Percentiles rank a stretch among this genome's conserved stretches.
Evolutionary conservation across 2,113 vertebrate species (phyloP).

Genomic region (Struthio camelus): DNA sequence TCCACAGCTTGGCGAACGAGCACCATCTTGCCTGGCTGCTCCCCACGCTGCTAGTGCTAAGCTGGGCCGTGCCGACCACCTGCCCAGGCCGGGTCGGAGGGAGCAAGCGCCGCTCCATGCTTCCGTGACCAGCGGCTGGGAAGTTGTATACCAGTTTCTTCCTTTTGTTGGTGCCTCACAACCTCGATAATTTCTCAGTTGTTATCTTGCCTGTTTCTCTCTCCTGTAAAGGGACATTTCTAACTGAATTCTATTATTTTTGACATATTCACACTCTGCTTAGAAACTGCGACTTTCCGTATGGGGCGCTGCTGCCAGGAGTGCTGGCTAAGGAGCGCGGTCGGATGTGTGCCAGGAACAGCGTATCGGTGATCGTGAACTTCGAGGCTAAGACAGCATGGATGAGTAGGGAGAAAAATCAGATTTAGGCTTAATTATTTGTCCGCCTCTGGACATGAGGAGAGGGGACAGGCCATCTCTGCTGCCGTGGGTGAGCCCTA

Average conservation of each 20-base stretch:
- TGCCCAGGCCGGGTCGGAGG: neutral
- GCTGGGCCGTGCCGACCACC: neutral
- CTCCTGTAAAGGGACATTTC: neutral
- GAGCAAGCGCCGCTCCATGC: neutral
- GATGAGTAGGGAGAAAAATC: too few relatives aligned
- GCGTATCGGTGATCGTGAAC: too few relatives aligned
- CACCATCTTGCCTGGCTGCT: neutral
- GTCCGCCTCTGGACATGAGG: rapidly evolving
- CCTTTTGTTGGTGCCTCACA: neutral
- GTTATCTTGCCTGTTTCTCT: neutral
- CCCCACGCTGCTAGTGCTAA: neutral
- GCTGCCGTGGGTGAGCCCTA: neutral
- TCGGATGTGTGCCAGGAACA: neutral
- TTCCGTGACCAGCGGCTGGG: too few relatives aligned
- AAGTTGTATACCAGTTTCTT: neutral
- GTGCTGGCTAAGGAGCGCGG: neutral
- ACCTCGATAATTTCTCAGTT: neutral
- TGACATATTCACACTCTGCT: neutral
- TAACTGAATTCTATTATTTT: neutral
- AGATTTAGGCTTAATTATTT: neutral
- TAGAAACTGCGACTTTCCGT: too few relatives aligned
- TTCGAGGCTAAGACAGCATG: too few relatives aligned
- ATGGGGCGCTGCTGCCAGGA: neutral
- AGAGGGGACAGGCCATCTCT: neutral
- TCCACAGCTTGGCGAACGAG: neutral